Evolutionary conservation across 2,113 vertebrate genomes (phyloP).

Genomic region (Malurus alboscapulatus): DNA sequence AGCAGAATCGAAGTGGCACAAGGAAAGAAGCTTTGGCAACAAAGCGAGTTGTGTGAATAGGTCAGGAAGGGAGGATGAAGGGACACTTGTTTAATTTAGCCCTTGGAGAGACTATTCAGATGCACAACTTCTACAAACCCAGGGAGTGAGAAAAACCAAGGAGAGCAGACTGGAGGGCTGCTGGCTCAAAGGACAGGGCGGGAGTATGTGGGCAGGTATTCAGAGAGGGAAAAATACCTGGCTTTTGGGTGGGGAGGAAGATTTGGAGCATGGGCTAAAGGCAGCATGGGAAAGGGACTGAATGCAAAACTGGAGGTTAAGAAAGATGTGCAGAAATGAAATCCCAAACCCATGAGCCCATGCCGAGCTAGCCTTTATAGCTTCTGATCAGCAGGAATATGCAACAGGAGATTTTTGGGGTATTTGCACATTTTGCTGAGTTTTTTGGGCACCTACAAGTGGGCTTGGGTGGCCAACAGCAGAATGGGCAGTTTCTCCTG

Average conservation of each 20-base stretch:
- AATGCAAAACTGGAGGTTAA: not conserved
- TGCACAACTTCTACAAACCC: not conserved
- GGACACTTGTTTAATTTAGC: not conserved
- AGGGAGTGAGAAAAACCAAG: not conserved
- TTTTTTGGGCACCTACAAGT: not conserved
- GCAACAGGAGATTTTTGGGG: not conserved
- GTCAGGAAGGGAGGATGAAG: not conserved
- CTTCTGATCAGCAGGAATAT: not conserved
- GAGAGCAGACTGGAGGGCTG: not conserved
- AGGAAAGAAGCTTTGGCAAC: not conserved
- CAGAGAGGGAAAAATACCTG: fast-evolving
- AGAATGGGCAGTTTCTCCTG: not conserved
- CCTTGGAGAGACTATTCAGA: not conserved
- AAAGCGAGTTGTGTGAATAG: not conserved
- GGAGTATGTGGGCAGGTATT: not conserved
- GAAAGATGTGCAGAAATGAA: not conserved
- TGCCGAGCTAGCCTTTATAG: not conserved
- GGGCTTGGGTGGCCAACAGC: not conserved
- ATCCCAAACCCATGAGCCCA: not conserved
- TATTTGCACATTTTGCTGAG: not conserved
- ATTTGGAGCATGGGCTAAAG: not conserved
- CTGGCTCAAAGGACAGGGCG: not conserved
- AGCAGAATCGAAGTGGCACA: not conserved
- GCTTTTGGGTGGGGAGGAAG: not conserved
- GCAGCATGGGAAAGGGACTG: not conserved